phyloP scores from a whole-genome alignment of 1,140 invertebrate species.

The Plectus sambesii region DNA sequence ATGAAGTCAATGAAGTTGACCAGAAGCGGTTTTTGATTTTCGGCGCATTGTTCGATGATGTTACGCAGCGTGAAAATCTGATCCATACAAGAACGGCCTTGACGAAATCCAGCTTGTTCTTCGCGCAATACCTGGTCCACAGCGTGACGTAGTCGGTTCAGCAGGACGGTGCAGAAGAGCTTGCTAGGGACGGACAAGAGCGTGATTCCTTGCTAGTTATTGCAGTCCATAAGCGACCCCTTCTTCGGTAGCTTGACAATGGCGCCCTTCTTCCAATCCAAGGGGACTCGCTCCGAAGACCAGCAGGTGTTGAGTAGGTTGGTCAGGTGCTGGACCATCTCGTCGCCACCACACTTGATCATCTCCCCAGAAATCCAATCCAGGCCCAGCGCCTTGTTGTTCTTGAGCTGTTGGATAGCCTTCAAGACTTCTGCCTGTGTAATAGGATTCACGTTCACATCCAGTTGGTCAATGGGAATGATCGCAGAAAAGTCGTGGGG shows the following conservation, averaged over 20 bases:
- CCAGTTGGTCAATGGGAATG: too few relatives aligned
- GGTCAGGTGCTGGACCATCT: not conserved
- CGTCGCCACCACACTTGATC: slow-evolving; percentile 8
- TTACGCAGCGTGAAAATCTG: slow-evolving; percentile 19
- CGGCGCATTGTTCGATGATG: slow-evolving; percentile 17
- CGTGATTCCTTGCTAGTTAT: slow-evolving; percentile 17
- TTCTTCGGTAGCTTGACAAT: slow-evolving; percentile 18
- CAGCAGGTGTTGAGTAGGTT: slow-evolving; percentile 6
- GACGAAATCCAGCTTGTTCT: slow-evolving; percentile 17
- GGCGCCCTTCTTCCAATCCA: not conserved
- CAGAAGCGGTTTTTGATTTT: slow-evolving; percentile 17
- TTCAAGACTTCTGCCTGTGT: slow-evolving; percentile 9
- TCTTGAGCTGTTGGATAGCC: slow-evolving; percentile 9
- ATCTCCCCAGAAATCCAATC: slow-evolving; percentile 1
- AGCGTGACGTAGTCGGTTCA: not conserved
- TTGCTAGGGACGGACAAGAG: slow-evolving; percentile 20
- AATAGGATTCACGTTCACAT: too few relatives aligned
- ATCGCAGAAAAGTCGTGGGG: too few relatives aligned
- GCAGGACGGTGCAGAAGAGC: not conserved
- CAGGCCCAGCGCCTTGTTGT: not conserved
- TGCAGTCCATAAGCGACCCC: slow-evolving; percentile 13
- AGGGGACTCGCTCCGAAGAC: slow-evolving; percentile 3
- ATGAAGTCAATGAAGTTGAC: too few relatives aligned
- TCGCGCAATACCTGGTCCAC: slow-evolving; percentile 1
- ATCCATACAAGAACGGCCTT: slow-evolving; percentile 16